Evolutionary conservation across 2,888 invertebrate species (phyloP).

Genomic region (Dryococelus australis): DNA sequence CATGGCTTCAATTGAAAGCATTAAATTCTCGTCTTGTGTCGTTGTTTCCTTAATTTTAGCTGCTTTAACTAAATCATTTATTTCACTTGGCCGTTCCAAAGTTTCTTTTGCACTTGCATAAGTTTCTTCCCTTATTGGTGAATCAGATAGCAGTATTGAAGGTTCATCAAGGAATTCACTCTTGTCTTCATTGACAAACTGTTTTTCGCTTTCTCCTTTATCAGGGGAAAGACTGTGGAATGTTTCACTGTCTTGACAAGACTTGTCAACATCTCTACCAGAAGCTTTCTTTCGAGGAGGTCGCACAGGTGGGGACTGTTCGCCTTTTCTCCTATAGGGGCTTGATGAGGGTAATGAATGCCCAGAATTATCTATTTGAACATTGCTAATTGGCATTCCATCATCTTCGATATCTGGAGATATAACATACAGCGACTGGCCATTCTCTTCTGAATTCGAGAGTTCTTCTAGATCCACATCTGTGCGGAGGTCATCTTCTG

Average conservation of each 20-base stretch:
- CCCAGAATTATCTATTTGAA: background rate
- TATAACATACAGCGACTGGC: constrained; percentile 62
- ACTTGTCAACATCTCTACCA: constrained; percentile 49
- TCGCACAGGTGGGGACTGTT: constrained; percentile 65
- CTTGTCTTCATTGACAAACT: constrained; percentile 52
- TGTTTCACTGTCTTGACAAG: constrained; percentile 63
- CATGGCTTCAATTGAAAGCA: background rate
- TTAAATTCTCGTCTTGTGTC: background rate
- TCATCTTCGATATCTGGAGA: constrained; percentile 63
- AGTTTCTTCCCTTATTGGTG: constrained; percentile 36
- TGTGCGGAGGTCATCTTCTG: constrained; percentile 78
- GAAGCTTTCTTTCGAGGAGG: constrained; percentile 72
- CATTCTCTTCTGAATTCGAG: constrained; percentile 72
- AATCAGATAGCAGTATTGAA: constrained; percentile 27
- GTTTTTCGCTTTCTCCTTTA: constrained; percentile 41
- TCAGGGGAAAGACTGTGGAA: constrained; percentile 50
- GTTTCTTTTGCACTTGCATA: constrained; percentile 47
- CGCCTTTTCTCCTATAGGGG: constrained; percentile 56
- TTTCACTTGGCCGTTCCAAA: background rate
- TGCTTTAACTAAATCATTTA: background rate
- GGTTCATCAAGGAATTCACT: constrained; percentile 54
- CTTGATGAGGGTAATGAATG: constrained; percentile 38
- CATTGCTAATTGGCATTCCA: constrained; percentile 39
- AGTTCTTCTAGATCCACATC: constrained; percentile 88
- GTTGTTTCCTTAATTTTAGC: background rate